Evolutionary conservation across 2,888 invertebrate genomes (phyloP).

Genomic region (Aporophyla nigra): DNA sequence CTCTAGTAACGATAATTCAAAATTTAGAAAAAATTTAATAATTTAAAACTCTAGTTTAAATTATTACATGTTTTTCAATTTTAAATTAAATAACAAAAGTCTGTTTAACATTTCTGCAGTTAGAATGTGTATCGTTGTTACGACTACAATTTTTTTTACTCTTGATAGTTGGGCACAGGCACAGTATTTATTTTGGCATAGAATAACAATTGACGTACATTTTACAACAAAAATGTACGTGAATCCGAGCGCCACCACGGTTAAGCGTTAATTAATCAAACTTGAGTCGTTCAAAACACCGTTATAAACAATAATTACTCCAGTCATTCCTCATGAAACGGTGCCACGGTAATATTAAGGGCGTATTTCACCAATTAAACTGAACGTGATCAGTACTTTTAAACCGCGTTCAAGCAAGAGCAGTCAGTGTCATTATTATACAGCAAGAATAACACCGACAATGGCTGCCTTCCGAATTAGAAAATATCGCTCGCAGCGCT

Average conservation of each 20-base stretch:
- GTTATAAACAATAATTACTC: not conserved
- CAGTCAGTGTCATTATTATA: not conserved
- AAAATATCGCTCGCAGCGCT: too few relatives aligned
- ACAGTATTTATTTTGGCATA: too few relatives aligned
- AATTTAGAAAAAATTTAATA: too few relatives aligned
- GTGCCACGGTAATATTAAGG: not conserved
- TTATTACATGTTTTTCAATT: too few relatives aligned
- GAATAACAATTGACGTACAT: too few relatives aligned
- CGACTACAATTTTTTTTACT: too few relatives aligned
- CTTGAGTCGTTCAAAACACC: not conserved
- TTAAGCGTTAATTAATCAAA: not conserved
- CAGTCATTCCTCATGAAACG: conserved; percentile 9
- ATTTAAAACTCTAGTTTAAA: too few relatives aligned
- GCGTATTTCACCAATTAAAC: not conserved
- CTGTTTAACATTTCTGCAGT: too few relatives aligned
- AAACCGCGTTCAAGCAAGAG: not conserved
- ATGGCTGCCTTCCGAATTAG: too few relatives aligned
- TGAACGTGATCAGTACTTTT: not conserved
- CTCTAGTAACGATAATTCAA: not conserved
- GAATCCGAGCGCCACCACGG: not conserved
- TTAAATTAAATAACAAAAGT: too few relatives aligned
- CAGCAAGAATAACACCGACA: too few relatives aligned
- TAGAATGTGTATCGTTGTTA: not conserved
- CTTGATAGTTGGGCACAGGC: too few relatives aligned
- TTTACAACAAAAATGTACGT: not conserved